phyloP scores from a whole-genome alignment of 2,113 vertebrate species.

The Hippopotamus amphibius region DNA sequence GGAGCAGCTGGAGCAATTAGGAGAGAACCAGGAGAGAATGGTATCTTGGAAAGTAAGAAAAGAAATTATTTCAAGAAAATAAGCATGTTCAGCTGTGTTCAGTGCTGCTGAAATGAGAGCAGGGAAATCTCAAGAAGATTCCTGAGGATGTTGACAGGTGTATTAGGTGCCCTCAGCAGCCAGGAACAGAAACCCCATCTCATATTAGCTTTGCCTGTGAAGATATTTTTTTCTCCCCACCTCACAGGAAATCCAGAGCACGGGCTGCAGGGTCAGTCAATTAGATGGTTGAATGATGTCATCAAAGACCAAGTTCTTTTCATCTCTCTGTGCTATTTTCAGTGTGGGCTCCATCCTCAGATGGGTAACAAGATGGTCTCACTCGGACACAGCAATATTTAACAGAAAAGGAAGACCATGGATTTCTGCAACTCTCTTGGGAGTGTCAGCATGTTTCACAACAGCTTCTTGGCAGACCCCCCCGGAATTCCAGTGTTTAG shows the following conservation, averaged over 20 bases:
- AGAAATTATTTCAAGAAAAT: background rate
- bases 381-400: fast-evolving
- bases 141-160: fast-evolving
- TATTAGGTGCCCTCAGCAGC: background rate
- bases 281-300: background rate
- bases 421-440: background rate
- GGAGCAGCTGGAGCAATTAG: background rate
- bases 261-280: fast-evolving
- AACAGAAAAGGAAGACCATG: background rate
- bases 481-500: fast-evolving
- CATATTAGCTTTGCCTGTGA: background rate
- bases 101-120: background rate
- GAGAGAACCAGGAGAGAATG: background rate
- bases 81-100: fast-evolving
- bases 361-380: background rate
- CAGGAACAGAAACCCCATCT: background rate
- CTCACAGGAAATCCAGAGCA: background rate
- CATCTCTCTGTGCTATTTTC: background rate
- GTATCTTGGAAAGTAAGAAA: background rate
- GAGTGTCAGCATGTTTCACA: background rate
- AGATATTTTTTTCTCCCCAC: too few species aligned
- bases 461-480: background rate
- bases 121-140: background rate
- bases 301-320: fast-evolving
- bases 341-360: background rate